Evolutionary conservation across 23 tunicate genomes (phyloP).

Genomic region (Oikopleura albicans): DNA sequence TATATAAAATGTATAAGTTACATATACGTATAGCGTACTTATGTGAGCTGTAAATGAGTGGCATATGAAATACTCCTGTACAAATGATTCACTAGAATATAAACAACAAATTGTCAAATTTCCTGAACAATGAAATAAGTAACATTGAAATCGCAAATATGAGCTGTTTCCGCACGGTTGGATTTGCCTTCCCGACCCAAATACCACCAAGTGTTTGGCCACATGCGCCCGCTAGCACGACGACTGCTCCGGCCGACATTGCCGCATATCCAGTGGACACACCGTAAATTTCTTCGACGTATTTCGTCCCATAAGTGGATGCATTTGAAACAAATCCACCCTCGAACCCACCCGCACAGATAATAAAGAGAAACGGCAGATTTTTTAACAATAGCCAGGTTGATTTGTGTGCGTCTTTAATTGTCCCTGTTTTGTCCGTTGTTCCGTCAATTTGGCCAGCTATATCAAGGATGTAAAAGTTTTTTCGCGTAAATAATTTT

Average conservation of each 20-base stretch:
- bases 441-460: not conserved
- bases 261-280: not conserved
- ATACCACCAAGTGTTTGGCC: slow-evolving; percentile 4
- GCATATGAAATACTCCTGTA: too few relatives aligned
- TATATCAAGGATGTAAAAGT: too few relatives aligned
- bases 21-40: too few relatives aligned
- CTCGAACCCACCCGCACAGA: not conserved
- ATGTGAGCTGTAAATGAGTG: too few relatives aligned
- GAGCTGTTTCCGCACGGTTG: not conserved
- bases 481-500: too few relatives aligned
- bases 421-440: not conserved
- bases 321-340: not conserved
- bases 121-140: not conserved
- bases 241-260: not conserved
- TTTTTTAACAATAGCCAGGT: not conserved
- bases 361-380: not conserved
- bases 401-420: not conserved
- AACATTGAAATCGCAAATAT: not conserved
- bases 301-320: not conserved
- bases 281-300: slow-evolving; percentile 9
- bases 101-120: not conserved
- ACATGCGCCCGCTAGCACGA: not conserved
- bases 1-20: too few relatives aligned
- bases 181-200: slow-evolving; percentile 7
- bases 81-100: too few relatives aligned